phyloP scores from a whole-genome alignment of 1,140 invertebrate species.

The Lepidurus arcticus region DNA sequence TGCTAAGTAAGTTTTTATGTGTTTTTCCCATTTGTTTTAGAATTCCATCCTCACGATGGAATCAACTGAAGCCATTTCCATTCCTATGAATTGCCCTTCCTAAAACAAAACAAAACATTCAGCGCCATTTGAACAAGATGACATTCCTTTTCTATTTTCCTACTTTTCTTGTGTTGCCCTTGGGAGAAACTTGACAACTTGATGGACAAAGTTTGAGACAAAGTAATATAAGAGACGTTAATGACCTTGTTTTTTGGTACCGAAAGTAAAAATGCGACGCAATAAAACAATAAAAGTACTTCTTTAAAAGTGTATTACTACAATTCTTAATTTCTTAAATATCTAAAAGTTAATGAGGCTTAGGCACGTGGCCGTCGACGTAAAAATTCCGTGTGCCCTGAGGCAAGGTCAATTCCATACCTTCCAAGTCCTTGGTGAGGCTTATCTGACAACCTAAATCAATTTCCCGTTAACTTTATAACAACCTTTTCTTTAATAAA shows the following conservation, averaged over 20 bases:
- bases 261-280: neutral
- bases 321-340: neutral
- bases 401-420: constrained; percentile 78
- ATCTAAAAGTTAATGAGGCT: constrained; percentile 64
- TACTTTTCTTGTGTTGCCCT: neutral
- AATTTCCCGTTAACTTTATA: constrained; percentile 25
- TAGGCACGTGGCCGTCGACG: constrained; percentile 93
- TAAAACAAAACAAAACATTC: neutral
- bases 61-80: constrained; percentile 3
- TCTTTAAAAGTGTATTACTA: constrained; percentile 14
- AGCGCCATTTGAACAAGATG: neutral
- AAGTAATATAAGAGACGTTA: neutral
- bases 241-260: neutral
- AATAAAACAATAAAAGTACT: neutral
- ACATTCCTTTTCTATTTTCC: constrained; percentile 2
- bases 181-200: neutral
- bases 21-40: neutral
- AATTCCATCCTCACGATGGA: constrained; percentile 1
- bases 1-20: neutral
- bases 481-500: constrained; percentile 34
- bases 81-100: neutral
- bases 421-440: constrained; percentile 85
- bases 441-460: constrained; percentile 87
- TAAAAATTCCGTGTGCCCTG: constrained; percentile 95
- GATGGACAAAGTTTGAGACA: neutral